A percentile compares a stretch with the other conserved stretches of the same genome.
phyloP scores from a whole-genome alignment of 2,888 invertebrate species.

The Scaptodrosophila latifasciaeformis region DNA sequence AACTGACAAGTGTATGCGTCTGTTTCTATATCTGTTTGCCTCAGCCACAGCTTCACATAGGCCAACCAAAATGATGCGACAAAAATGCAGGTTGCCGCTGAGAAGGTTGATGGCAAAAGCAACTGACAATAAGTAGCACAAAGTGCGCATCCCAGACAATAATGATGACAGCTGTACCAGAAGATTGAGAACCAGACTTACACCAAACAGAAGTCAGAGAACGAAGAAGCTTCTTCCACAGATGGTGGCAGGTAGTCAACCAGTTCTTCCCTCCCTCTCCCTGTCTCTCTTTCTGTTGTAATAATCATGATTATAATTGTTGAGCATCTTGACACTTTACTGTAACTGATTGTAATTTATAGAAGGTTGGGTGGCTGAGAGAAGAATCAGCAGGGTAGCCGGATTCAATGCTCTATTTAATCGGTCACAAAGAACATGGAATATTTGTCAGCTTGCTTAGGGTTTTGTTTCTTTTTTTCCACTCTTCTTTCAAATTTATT shows the following conservation, averaged over 20 bases:
- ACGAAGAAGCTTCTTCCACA: too few species aligned
- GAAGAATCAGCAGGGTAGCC: conserved; percentile 5
- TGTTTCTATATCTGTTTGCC: conserved; percentile 24
- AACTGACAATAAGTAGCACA: conserved; percentile 42
- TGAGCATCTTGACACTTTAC: conserved; percentile 55
- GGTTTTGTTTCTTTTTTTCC: too few species aligned
- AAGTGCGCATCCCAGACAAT: conserved; percentile 40
- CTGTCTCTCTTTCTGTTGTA: too few species aligned
- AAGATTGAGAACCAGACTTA: too few species aligned
- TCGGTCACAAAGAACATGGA: too few species aligned
- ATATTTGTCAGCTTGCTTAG: too few species aligned
- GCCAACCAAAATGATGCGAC: conserved; percentile 60
- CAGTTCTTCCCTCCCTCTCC: too few species aligned
- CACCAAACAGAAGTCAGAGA: too few species aligned
- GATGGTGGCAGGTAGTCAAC: too few species aligned
- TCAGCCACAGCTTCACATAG: conserved; percentile 12
- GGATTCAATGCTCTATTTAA: conserved; percentile 39
- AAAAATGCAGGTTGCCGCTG: conserved; percentile 47
- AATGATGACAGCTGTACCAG: too few species aligned
- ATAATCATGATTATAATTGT: conserved; percentile 55
- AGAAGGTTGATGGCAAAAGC: conserved; percentile 2
- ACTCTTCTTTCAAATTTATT: too few species aligned
- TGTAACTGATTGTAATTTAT: conserved; percentile 50
- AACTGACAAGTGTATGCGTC: conserved; percentile 30
- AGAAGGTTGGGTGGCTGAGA: conserved; percentile 9